A percentile compares a stretch with the other conserved stretches of the same genome.
These are phyloP conservation scores for Crypturellus tataupa DNA, from an alignment of 2,797 vertebrate genomes.

Conservation along the genomic window DNA sequence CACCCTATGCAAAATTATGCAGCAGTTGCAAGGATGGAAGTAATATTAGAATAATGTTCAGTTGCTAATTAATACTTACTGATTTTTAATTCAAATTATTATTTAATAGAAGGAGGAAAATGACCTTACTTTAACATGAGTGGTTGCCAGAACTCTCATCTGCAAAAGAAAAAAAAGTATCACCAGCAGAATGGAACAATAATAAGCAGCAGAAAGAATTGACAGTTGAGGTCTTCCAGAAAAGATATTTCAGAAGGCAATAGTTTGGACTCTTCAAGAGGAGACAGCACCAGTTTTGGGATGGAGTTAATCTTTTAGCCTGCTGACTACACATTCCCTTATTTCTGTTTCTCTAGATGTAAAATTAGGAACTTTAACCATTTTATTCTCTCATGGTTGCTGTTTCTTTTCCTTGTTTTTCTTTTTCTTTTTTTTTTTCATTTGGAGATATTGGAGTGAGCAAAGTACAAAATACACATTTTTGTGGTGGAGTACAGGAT, in stretches of 20 bases:
- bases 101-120: background rate
- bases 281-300: background rate
- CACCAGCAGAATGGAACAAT: background rate
- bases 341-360: background rate
- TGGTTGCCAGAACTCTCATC: slow-evolving; percentile 76
- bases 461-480: background rate
- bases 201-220: background rate
- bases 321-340: background rate
- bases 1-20: background rate
- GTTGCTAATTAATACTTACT: background rate
- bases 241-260: background rate
- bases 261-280: background rate
- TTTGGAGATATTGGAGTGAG: background rate
- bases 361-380: background rate
- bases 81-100: background rate
- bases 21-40: background rate
- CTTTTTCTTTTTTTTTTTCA: background rate
- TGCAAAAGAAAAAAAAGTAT: slow-evolving; percentile 57
- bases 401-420: background rate
- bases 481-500: background rate
- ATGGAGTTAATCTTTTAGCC: background rate
- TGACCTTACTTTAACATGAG: slow-evolving; percentile 73
- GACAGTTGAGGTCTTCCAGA: accelerated
- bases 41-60: background rate
- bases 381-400: background rate